phyloP scores from a whole-genome alignment of 2,797 vertebrate species.

The Malacoctenus gilli region DNA sequence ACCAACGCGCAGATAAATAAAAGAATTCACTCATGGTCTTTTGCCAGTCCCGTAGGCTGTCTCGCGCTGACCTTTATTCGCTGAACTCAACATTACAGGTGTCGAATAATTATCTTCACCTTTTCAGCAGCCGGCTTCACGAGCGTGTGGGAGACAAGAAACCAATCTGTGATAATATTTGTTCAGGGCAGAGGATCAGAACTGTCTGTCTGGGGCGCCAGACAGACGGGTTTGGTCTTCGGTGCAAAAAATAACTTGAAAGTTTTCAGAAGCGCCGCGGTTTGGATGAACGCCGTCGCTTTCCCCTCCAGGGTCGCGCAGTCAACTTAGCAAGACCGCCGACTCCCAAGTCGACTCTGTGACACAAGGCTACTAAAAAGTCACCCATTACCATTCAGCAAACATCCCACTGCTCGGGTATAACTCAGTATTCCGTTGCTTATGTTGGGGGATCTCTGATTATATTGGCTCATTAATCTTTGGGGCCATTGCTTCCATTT shows the following conservation, averaged over 20 bases:
- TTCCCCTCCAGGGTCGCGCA: neutral
- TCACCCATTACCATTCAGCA: neutral
- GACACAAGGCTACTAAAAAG: neutral
- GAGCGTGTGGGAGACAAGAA: constrained; percentile 20
- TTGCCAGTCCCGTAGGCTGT: neutral
- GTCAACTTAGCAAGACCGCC: neutral
- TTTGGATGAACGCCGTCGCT: neutral
- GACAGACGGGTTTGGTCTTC: neutral
- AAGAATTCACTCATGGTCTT: neutral
- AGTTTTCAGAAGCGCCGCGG: neutral
- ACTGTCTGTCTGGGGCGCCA: constrained; percentile 29
- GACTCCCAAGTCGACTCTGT: neutral
- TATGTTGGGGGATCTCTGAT: neutral
- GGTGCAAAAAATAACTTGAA: neutral
- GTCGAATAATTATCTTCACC: constrained; percentile 28
- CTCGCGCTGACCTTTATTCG: constrained; percentile 19
- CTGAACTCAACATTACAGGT: constrained; percentile 24
- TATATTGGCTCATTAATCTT: neutral
- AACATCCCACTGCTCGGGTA: neutral
- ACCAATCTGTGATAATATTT: constrained; percentile 35
- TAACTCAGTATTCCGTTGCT: neutral
- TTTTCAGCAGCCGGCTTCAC: constrained; percentile 10
- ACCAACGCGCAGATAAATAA: too few relatives aligned
- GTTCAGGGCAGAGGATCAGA: constrained; percentile 24
- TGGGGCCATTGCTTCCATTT: neutral